These are phyloP conservation scores for Thaumatotibia leucotreta DNA, from an alignment of 1,140 invertebrate genomes.

Conservation along the genomic window DNA sequence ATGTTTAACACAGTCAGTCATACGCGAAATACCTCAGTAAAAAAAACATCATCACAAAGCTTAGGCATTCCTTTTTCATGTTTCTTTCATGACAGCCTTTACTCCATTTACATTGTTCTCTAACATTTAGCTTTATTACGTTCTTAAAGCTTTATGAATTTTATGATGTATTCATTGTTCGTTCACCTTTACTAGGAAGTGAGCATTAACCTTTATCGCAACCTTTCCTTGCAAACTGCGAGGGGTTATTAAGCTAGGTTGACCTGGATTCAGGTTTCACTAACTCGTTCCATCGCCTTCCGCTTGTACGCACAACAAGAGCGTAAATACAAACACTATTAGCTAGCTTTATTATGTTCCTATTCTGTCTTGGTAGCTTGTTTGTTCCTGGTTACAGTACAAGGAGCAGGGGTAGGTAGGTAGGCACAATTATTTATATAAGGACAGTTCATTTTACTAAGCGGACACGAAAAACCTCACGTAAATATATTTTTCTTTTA, in stretches of 20 bases:
- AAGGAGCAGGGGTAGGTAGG: too few species aligned
- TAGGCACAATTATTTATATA: too few species aligned
- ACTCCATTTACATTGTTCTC: not conserved
- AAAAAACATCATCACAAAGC: too few species aligned
- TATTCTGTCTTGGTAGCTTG: too few species aligned
- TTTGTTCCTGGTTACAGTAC: not conserved
- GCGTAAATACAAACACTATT: not conserved
- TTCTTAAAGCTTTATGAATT: slow-evolving; percentile 7
- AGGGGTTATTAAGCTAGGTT: slow-evolving; percentile 15
- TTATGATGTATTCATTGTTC: slow-evolving; percentile 9
- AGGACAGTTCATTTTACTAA: too few species aligned
- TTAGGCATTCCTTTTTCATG: too few species aligned
- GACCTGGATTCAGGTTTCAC: slow-evolving; percentile 40
- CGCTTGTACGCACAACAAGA: not conserved
- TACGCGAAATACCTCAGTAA: too few species aligned
- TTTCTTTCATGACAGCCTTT: not conserved
- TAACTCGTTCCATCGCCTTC: not conserved
- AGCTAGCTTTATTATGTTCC: not conserved
- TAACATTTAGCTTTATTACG: not conserved
- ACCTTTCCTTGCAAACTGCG: slow-evolving; percentile 18
- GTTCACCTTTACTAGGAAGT: slow-evolving; percentile 14
- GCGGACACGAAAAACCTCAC: too few species aligned
- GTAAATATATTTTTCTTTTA: too few species aligned
- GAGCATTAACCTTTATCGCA: slow-evolving; percentile 18
- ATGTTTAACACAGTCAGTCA: too few species aligned